phyloP scores from a whole-genome alignment of 2,888 invertebrate genomes.

The Chelonus formosanus region DNA sequence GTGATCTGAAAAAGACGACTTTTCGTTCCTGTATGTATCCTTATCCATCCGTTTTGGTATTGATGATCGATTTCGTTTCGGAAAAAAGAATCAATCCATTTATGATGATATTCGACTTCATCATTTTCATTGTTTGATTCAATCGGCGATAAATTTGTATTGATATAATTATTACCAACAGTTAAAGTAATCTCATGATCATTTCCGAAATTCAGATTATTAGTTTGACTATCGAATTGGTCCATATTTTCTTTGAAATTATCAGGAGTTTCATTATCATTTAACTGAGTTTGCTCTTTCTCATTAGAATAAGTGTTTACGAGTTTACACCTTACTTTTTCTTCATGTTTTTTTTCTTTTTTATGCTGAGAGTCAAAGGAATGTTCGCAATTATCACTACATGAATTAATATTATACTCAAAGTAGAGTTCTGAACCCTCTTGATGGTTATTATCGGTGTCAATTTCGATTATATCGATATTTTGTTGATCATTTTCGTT shows the following conservation, averaged over 20 bases:
- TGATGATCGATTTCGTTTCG: constrained; percentile 68
- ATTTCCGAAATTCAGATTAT: constrained; percentile 8
- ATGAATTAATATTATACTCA: constrained; percentile 25
- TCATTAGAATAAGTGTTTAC: constrained; percentile 20
- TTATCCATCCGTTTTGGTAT: constrained; percentile 70
- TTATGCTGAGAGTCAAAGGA: constrained; percentile 5
- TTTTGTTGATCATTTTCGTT: constrained; percentile 1
- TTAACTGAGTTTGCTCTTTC: constrained; percentile 26
- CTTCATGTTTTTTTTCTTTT: not conserved
- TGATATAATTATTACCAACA: too few species aligned
- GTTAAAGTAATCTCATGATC: too few species aligned
- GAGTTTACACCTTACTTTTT: not conserved
- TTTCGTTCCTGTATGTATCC: constrained; percentile 71
- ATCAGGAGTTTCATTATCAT: constrained; percentile 49
- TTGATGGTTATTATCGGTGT: constrained; percentile 33
- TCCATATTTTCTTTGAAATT: constrained; percentile 59
- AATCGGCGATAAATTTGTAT: too few species aligned
- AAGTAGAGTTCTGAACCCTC: constrained; percentile 49
- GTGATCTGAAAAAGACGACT: constrained; percentile 71
- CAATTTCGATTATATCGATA: not conserved
- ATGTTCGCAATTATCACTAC: constrained; percentile 14
- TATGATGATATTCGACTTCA: constrained; percentile 40
- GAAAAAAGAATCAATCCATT: constrained; percentile 60
- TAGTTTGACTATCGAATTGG: constrained; percentile 53
- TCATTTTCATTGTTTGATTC: not conserved